Base-by-base conservation (phyloP, 2,797 vertebrate genomes). In the Hylomyscus alleni region DNA sequence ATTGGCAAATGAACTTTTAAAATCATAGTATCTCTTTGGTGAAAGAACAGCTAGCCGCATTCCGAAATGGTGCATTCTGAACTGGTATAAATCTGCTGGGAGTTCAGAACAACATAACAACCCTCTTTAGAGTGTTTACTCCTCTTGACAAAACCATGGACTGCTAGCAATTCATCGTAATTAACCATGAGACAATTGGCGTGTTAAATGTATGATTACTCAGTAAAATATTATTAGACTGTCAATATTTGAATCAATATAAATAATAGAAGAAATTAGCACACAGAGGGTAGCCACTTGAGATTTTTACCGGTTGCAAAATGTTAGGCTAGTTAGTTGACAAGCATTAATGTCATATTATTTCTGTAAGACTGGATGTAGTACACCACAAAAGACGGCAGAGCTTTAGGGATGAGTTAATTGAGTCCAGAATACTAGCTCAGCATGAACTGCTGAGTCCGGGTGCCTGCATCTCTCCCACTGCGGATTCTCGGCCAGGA, bases 231-330 rank as follows among this genome's bases (percentile, higher is more conserved):
- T 60, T 15, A 47, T 29, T 44, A 81, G 75, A 58, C 1, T 22
- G 31, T 26, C 58, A 50, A 50, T 65, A 77, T 31, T 60, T 69
- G 44, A 93, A 75, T 50, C 34, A 52, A 72, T 20, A n/a, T n/a
- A 50, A 40, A 31, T 3, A 37, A 37, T 3, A 37, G 15, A 54
- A 20, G 10, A 65, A 50, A 4, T 0, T 13, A 31, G 34, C 44
- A 52, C n/a, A 2, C 8, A 22, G 20, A n/a, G 87, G 29, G 6
- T 0, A 88, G 44, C 1, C 47, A 40, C 0, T n/a, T 3, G 44
- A 54, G 69, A 40, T 9, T n/a, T 52, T 58, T 83, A 29, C 60
- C 9, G 19, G 37, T 75, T 76, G 10, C 47, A 40, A 50, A 89
- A 50, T 40, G 54, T 6, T 40, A 37, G 13, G n/a, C 22, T 60